Conservation (phyloP, 2,888 invertebrate genomes). For the Epirrita christyi region DNA sequence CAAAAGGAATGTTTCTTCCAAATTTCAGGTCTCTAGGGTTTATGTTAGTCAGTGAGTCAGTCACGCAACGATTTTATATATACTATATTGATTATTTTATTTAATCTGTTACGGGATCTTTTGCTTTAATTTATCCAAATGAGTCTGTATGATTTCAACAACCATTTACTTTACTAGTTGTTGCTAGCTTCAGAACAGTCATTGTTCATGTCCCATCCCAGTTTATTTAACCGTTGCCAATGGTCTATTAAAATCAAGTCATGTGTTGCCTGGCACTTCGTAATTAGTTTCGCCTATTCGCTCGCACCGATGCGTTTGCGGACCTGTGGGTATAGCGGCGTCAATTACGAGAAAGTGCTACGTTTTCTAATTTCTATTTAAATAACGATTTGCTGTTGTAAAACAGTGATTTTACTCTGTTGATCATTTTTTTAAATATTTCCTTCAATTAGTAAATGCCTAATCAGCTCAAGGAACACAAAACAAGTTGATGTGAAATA, state of each 20-base stretch:
- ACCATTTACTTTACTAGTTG: neutral
- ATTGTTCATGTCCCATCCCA: neutral
- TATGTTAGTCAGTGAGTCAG: too few relatives aligned
- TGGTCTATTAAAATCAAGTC: constrained; percentile 30
- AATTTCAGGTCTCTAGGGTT: too few relatives aligned
- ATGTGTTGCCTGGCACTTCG: constrained; percentile 43
- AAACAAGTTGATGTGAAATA: neutral
- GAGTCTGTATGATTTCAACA: too few relatives aligned
- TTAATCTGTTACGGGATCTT: too few relatives aligned
- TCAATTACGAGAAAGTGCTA: constrained; percentile 69
- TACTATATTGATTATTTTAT: too few relatives aligned
- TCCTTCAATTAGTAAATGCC: neutral
- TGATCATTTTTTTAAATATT: neutral
- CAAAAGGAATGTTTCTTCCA: too few relatives aligned
- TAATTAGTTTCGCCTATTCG: constrained; percentile 70
- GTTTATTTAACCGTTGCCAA: constrained; percentile 12
- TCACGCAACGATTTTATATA: too few relatives aligned
- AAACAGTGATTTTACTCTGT: constrained; percentile 26
- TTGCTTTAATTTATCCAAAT: too few relatives aligned
- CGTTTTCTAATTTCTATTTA: constrained; percentile 70
- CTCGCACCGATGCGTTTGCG: constrained; percentile 46
- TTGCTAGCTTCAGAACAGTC: neutral
- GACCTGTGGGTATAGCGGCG: constrained; percentile 48
- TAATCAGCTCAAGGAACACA: neutral
- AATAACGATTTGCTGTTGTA: constrained; percentile 47